A percentile compares a stretch with the other conserved stretches of the same genome.
These are phyloP conservation scores for Andrena cerasifolii DNA, from an alignment of 1,140 invertebrate species.

Conservation along the genomic window DNA sequence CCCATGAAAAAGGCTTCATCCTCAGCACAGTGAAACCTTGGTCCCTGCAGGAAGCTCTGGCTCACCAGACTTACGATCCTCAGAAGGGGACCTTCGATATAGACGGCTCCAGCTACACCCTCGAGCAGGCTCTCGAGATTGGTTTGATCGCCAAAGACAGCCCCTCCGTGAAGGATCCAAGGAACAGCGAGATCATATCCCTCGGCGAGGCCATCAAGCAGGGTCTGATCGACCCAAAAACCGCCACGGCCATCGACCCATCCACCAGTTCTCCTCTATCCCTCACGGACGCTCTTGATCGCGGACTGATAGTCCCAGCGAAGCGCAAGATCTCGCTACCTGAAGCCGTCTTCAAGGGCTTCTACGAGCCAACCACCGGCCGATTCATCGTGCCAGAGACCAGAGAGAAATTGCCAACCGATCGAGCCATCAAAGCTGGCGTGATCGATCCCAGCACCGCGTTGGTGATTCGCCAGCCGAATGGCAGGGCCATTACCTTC, in stretches of 20 bases:
- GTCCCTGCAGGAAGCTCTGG: constrained; percentile 93
- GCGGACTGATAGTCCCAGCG: constrained; percentile 90
- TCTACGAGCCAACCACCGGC: constrained; percentile 89
- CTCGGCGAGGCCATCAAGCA: constrained; percentile 91
- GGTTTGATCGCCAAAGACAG: constrained; percentile 89
- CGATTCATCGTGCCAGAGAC: constrained; percentile 88
- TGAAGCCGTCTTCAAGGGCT: constrained; percentile 93
- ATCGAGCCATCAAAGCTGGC: constrained; percentile 89
- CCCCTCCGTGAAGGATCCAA: constrained; percentile 91
- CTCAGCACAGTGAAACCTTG: constrained; percentile 89
- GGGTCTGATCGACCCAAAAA: constrained; percentile 91
- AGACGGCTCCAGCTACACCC: constrained; percentile 87
- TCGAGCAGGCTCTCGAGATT: constrained; percentile 90
- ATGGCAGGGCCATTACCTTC: constrained; percentile 90
- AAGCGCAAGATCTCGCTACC: constrained; percentile 92
- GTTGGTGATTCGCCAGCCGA: constrained; percentile 82
- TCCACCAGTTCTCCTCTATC: constrained; percentile 88
- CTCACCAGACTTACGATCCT: constrained; percentile 91
- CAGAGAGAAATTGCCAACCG: constrained; percentile 88
- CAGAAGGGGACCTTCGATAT: constrained; percentile 89
- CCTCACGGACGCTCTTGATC: constrained; percentile 90
- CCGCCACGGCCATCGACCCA: constrained; percentile 90
- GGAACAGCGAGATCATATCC: constrained; percentile 89
- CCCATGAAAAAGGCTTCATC: constrained; percentile 90
- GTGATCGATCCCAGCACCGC: constrained; percentile 92